A percentile compares a stretch with the other conserved stretches of the same genome.
These are phyloP conservation scores for Paralinhomoeus sp. DNA, from an alignment of 2,888 invertebrate genomes.

Conservation along the genomic window DNA sequence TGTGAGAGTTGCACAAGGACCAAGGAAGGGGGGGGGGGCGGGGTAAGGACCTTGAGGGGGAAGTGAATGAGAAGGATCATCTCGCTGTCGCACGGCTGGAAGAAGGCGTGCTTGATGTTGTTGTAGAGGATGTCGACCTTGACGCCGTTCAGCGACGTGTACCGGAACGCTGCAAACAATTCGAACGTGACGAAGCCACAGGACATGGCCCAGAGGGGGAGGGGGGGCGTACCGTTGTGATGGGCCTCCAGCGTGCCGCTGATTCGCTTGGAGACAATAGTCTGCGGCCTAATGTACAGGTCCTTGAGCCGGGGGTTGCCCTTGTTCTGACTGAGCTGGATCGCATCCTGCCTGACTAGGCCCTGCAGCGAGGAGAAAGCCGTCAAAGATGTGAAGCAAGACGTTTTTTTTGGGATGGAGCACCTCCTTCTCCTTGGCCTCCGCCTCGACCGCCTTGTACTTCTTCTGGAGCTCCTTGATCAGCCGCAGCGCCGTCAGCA, in stretches of 20 bases:
- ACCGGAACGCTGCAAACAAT: conserved; percentile 43
- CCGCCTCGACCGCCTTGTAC: conserved; percentile 89
- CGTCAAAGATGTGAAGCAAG: too few relatives aligned
- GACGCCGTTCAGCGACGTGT: conserved; percentile 94
- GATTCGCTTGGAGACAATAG: conserved; percentile 48
- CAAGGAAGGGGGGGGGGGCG: too few relatives aligned
- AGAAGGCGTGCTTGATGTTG: conserved; percentile 96
- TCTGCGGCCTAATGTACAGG: conserved; percentile 75
- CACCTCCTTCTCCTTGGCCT: conserved; percentile 86
- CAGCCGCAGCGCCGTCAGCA: conserved; percentile 82
- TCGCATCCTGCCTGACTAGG: conserved; percentile 87
- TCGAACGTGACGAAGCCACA: too few relatives aligned
- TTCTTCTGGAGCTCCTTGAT: conserved; percentile 98
- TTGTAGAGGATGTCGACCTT: conserved; percentile 98
- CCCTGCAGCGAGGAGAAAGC: conserved; percentile 29
- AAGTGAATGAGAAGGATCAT: conserved; percentile 98
- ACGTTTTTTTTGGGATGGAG: too few relatives aligned
- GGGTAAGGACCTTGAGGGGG: conserved; percentile 50
- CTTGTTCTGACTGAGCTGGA: conserved; percentile 75
- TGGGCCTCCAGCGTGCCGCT: conserved; percentile 66
- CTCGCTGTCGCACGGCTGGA: conserved; percentile 71
- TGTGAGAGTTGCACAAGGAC: background rate
- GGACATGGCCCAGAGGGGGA: too few relatives aligned
- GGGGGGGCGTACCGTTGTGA: conserved; percentile 55
- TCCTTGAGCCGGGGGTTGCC: conserved; percentile 61